Evolutionary conservation across 1,140 invertebrate species (phyloP).

Genomic region (Rhyacophila brunnea): DNA sequence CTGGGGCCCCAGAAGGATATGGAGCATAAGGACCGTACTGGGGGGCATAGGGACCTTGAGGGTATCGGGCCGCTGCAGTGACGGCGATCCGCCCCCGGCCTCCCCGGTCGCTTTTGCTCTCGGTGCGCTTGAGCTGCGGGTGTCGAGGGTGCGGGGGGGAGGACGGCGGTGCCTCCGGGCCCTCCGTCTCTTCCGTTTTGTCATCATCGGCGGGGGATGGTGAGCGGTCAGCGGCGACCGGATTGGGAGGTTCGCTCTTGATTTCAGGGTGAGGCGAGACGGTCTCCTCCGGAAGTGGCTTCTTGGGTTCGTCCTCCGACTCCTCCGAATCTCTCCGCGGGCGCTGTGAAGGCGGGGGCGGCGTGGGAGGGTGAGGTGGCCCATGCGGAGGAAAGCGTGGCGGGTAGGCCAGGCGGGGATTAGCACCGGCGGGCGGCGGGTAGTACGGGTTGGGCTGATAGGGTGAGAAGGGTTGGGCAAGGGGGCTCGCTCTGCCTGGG

Average conservation of each 20-base stretch:
- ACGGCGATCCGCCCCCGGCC: constrained; percentile 28
- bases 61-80: constrained; percentile 40
- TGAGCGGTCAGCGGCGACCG: too few relatives aligned
- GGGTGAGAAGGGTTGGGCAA: constrained; percentile 9
- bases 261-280: constrained; percentile 30
- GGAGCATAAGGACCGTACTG: constrained; percentile 50
- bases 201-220: constrained; percentile 45
- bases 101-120: constrained; percentile 41
- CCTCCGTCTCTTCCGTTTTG: constrained; percentile 42
- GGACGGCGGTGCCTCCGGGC: constrained; percentile 33
- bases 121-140: constrained; percentile 42
- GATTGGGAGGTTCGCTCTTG: constrained; percentile 30
- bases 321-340: constrained; percentile 5
- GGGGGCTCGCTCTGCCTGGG: constrained; percentile 25
- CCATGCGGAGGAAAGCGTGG: constrained; percentile 25
- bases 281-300: constrained; percentile 12
- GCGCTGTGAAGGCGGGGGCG: not conserved
- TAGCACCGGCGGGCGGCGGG: constrained; percentile 25
- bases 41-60: constrained; percentile 49
- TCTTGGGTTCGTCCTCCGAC: constrained; percentile 19
- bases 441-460: constrained; percentile 31
- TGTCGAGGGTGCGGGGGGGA: constrained; percentile 10
- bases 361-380: constrained; percentile 3
- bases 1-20: constrained; percentile 40
- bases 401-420: constrained; percentile 17